These are phyloP conservation scores for Notechis scutatus DNA, from an alignment of 2,113 vertebrate species.

Conservation along the genomic window DNA sequence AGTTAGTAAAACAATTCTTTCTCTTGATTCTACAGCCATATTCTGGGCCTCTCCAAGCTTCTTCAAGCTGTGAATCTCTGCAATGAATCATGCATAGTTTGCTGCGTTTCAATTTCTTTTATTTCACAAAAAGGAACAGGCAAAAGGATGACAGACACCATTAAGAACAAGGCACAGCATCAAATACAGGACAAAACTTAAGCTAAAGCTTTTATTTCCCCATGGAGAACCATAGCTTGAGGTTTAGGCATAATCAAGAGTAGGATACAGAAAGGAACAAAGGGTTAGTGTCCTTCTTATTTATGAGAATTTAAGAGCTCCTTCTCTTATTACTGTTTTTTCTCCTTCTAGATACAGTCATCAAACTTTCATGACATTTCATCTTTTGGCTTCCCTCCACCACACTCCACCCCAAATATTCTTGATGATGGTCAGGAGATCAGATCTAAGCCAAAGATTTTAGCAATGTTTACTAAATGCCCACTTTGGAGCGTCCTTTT, in stretches of 20 bases:
- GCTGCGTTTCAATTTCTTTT: not conserved
- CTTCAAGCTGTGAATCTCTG: not conserved
- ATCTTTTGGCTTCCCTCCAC: not conserved
- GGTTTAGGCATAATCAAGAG: not conserved
- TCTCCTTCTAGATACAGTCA: not conserved
- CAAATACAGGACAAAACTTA: not conserved
- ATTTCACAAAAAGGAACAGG: not conserved
- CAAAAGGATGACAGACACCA: not conserved
- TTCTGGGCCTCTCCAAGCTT: not conserved
- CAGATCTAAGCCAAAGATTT: not conserved
- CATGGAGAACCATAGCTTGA: not conserved
- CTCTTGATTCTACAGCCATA: not conserved
- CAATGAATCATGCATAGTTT: not conserved
- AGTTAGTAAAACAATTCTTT: not conserved
- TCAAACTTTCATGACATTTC: not conserved
- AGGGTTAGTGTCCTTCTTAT: not conserved
- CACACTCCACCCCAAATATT: not conserved
- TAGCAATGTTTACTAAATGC: not conserved
- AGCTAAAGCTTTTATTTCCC: not conserved
- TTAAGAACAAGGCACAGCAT: not conserved
- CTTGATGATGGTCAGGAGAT: not conserved
- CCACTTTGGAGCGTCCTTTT: not conserved
- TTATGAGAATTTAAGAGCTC: not conserved
- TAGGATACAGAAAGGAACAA: not conserved
- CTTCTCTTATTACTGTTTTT: not conserved